Percentiles rank a stretch among this genome's conserved stretches.
Conservation (phyloP, 1,140 invertebrate genomes). For the Drosophila kepulauana region DNA sequence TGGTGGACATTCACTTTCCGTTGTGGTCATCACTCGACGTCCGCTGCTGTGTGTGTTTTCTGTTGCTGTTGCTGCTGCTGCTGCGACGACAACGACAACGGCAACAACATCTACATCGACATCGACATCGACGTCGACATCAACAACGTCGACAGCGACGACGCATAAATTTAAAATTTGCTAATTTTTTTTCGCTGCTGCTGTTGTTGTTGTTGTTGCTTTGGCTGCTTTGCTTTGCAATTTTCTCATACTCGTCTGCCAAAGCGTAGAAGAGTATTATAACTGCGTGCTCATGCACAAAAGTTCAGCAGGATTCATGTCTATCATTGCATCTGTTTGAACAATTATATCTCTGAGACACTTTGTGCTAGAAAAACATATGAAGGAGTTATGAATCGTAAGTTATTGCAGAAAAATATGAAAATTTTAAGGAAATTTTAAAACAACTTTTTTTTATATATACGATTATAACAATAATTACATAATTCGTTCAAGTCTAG, state of each 20-base stretch:
- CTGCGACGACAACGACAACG: conserved; percentile 1
- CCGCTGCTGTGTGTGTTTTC: conserved; percentile 27
- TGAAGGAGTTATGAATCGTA: too few species aligned
- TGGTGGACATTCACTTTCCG: conserved; percentile 57
- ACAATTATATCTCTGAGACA: too few species aligned
- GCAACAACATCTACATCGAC: neutral
- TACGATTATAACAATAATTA: too few species aligned
- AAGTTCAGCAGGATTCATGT: neutral
- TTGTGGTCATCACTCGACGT: conserved; percentile 41
- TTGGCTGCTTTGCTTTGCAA: conserved; percentile 15
- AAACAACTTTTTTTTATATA: too few species aligned
- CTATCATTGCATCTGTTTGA: neutral
- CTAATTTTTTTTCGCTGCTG: conserved; percentile 38
- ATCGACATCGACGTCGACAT: neutral
- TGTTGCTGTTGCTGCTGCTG: conserved; percentile 18
- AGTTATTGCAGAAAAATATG: too few species aligned
- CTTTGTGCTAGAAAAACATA: too few species aligned
- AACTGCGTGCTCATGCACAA: neutral
- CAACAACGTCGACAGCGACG: conserved; percentile 19
- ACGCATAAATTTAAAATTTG: conserved; percentile 62
- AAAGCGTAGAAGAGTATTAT: neutral
- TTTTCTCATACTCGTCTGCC: conserved; percentile 8
- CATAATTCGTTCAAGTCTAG: too few species aligned
- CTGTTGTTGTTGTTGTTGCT: neutral
- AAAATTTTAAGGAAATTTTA: too few species aligned